A percentile compares a stretch with the other conserved stretches of the same genome.
Evolutionary conservation across 2,888 invertebrate species (phyloP).

Genomic region (Scaptodrosophila latifasciaeformis): DNA sequence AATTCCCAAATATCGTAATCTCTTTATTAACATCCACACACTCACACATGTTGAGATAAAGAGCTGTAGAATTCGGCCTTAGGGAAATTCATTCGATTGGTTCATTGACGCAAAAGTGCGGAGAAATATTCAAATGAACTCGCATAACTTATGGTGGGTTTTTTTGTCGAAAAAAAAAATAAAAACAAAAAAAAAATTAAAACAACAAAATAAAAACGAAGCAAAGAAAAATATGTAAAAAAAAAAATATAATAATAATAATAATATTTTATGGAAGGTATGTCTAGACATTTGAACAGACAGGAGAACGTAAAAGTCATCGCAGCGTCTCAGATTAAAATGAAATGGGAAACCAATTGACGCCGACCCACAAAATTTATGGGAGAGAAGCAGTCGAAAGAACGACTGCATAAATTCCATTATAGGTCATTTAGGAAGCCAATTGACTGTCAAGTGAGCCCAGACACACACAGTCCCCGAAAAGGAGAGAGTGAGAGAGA

Average conservation of each 20-base stretch:
- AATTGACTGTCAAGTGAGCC: no score
- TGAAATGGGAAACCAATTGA: conserved; percentile 28
- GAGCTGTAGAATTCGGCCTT: no score
- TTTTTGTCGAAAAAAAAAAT: not conserved
- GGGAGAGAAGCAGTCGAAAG: no score
- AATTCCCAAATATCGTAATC: no score
- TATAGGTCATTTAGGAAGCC: conserved; percentile 58
- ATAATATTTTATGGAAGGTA: conserved; percentile 31
- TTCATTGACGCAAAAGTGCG: no score
- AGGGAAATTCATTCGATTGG: no score
- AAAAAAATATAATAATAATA: no score
- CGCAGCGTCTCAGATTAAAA: conserved; percentile 23
- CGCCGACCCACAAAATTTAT: no score
- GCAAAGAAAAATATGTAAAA: conserved; percentile 25
- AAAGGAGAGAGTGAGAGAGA: conserved; percentile 6
- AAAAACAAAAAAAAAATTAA: not conserved
- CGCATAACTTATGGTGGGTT: conserved; percentile 21
- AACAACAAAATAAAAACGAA: not conserved
- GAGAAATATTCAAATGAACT: no score
- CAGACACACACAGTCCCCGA: no score
- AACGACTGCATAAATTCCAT: conserved; percentile 47
- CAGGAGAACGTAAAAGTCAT: not conserved
- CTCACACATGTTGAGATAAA: no score
- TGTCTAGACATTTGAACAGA: conserved; percentile 28
- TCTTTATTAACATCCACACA: no score